A percentile compares a stretch with the other conserved stretches of the same genome.
Conservation (phyloP, 2,113 vertebrate species). For the Phrynocephalus versicolor region DNA sequence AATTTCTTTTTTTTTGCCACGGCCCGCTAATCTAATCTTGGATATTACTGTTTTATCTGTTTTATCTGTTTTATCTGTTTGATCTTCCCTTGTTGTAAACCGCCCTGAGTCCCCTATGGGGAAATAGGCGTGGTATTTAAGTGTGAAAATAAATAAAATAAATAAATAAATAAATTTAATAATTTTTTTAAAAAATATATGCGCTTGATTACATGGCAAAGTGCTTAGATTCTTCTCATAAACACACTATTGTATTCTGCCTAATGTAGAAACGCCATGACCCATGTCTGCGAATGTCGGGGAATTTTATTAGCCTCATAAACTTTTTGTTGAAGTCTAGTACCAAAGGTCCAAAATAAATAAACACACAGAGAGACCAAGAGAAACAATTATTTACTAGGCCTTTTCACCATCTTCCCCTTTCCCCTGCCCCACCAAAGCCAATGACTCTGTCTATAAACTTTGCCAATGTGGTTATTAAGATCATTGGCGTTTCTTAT, state of each 20-base stretch:
- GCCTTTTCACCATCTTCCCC: slow-evolving; percentile 47
- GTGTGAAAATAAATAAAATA: too few species aligned
- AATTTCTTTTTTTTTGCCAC: too few species aligned
- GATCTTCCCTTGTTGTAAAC: too few species aligned
- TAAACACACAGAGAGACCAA: slow-evolving; percentile 70
- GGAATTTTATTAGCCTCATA: slow-evolving; percentile 83
- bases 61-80: too few species aligned
- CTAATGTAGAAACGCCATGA: slow-evolving; percentile 74
- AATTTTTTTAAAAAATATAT: background rate
- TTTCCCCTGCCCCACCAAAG: slow-evolving; percentile 18
- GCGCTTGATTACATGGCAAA: slow-evolving; percentile 53
- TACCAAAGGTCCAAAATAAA: slow-evolving; percentile 77
- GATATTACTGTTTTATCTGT: too few species aligned
- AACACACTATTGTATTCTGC: slow-evolving; percentile 78
- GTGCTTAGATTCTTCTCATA: slow-evolving; percentile 68
- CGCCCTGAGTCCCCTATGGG: too few species aligned
- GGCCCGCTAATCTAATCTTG: too few species aligned
- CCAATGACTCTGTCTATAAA: slow-evolving; percentile 52
- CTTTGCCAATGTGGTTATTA: slow-evolving; percentile 55
- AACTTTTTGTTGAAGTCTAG: slow-evolving; percentile 78
- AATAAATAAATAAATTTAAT: too few species aligned
- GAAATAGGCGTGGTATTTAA: too few species aligned
- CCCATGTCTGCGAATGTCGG: slow-evolving; percentile 81
- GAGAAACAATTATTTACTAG: slow-evolving; percentile 68
- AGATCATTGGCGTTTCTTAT: slow-evolving; percentile 51